Percentiles rank a stretch among this genome's conserved stretches.
Conservation (phyloP, 2,113 vertebrate genomes). For the Semnopithecus entellus region DNA sequence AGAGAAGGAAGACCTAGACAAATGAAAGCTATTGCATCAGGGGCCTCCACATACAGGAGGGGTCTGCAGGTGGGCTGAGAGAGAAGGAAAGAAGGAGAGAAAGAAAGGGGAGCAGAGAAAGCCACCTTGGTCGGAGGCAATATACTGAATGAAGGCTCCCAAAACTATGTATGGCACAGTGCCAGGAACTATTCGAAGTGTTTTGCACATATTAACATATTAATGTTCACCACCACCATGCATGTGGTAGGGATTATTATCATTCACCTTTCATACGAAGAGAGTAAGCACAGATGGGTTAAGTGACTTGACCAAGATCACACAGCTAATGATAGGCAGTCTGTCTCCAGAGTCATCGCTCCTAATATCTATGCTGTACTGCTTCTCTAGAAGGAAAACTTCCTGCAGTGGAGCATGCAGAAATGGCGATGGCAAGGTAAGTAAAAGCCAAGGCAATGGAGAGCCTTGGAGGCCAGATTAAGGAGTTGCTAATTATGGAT, state of each 20-base stretch:
- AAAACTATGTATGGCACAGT: background rate
- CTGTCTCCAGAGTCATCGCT: background rate
- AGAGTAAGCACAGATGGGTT: background rate
- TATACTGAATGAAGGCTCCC: background rate
- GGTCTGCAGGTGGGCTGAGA: background rate
- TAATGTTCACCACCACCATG: background rate
- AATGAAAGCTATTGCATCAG: background rate
- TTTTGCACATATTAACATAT: background rate
- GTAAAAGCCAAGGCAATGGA: background rate
- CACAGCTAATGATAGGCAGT: background rate
- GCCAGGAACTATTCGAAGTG: background rate
- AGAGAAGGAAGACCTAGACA: background rate
- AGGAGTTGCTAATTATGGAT: background rate
- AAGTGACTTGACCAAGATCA: constrained; percentile 16
- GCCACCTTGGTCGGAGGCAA: background rate
- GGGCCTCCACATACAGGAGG: background rate
- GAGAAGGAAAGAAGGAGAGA: background rate
- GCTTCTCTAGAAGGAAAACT: background rate
- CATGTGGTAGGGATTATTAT: background rate
- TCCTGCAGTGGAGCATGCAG: background rate
- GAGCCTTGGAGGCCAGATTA: background rate
- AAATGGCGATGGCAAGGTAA: background rate
- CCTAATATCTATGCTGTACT: background rate
- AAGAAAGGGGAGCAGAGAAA: background rate
- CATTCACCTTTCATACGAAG: constrained; percentile 1